Percentiles rank a stretch among this genome's conserved stretches.
phyloP scores from a whole-genome alignment of 2,888 invertebrate species.

The Thymelicus sylvestris region DNA sequence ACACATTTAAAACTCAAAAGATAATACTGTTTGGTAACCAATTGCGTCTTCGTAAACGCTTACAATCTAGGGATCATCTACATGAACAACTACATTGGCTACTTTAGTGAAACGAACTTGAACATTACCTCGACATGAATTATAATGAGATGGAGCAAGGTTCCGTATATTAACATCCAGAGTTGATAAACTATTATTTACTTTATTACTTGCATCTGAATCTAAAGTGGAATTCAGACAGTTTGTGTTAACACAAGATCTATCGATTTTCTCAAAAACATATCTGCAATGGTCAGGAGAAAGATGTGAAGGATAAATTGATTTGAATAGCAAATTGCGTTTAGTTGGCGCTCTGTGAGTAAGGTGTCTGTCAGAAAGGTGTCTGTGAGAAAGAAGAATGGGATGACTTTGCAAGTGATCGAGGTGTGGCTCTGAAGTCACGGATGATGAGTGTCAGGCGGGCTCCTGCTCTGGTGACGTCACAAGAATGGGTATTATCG shows the following conservation, averaged over 20 bases:
- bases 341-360: slow-evolving; percentile 15
- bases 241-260: neutral
- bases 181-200: neutral
- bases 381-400: slow-evolving; percentile 9
- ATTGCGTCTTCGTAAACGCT: slow-evolving; percentile 25
- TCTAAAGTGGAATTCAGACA: neutral
- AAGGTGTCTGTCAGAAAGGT: slow-evolving; percentile 14
- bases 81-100: slow-evolving; percentile 46
- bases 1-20: slow-evolving; percentile 30
- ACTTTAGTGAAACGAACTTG: slow-evolving; percentile 55
- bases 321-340: slow-evolving; percentile 17
- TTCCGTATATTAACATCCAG: slow-evolving; percentile 8
- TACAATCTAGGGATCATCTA: slow-evolving; percentile 36
- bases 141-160: slow-evolving; percentile 19
- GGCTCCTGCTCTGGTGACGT: slow-evolving; percentile 71
- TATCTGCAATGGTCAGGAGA: slow-evolving; percentile 30
- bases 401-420: slow-evolving; percentile 12
- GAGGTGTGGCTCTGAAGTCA: slow-evolving; percentile 13
- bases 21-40: slow-evolving; percentile 39
- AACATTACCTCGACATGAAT: slow-evolving; percentile 39
- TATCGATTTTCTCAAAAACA: neutral
- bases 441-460: slow-evolving; percentile 55
- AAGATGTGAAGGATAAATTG: slow-evolving; percentile 22
- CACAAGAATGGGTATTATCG: slow-evolving; percentile 75
- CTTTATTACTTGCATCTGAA: neutral